phyloP scores from a whole-genome alignment of 2,797 vertebrate genomes.

The Mallotus villosus region DNA sequence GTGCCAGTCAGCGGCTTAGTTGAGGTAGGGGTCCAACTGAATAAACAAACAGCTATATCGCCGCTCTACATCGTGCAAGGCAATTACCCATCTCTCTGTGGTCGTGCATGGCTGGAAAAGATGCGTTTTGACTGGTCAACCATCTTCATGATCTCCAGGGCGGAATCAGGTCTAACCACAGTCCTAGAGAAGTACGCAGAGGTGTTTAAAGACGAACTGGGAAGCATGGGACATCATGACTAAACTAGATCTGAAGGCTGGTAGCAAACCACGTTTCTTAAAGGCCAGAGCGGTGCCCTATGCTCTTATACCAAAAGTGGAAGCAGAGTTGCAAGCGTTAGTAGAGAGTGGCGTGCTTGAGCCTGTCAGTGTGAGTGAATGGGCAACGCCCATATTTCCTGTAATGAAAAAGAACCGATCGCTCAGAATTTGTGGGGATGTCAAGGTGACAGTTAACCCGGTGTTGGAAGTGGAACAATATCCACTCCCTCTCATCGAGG shows the following conservation, averaged over 20 bases:
- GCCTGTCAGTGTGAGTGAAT: neutral
- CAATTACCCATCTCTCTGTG: constrained; percentile 3
- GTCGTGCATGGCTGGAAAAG: constrained; percentile 11
- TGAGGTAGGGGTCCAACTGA: too few relatives aligned
- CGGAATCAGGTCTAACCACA: neutral
- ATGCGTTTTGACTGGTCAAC: too few relatives aligned
- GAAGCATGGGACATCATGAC: constrained; percentile 12
- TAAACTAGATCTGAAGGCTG: constrained; percentile 10
- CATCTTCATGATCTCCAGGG: too few relatives aligned
- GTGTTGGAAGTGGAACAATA: too few relatives aligned
- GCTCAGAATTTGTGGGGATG: neutral
- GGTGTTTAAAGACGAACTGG: constrained; percentile 10
- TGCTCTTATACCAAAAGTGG: constrained; percentile 4
- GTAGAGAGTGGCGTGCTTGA: neutral
- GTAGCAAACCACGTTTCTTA: constrained; percentile 13
- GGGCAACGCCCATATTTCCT: too few relatives aligned
- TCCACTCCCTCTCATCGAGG: neutral
- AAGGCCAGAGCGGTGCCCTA: constrained; percentile 16
- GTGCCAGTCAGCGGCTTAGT: too few relatives aligned
- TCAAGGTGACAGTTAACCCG: neutral
- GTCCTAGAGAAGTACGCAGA: constrained; percentile 12
- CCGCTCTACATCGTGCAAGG: too few relatives aligned
- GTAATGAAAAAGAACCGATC: too few relatives aligned
- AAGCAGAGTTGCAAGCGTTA: constrained; percentile 3
- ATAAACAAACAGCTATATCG: too few relatives aligned